Evolutionary conservation across 2,888 invertebrate genomes (phyloP).

Genomic region (Cylloceria caligata): DNA sequence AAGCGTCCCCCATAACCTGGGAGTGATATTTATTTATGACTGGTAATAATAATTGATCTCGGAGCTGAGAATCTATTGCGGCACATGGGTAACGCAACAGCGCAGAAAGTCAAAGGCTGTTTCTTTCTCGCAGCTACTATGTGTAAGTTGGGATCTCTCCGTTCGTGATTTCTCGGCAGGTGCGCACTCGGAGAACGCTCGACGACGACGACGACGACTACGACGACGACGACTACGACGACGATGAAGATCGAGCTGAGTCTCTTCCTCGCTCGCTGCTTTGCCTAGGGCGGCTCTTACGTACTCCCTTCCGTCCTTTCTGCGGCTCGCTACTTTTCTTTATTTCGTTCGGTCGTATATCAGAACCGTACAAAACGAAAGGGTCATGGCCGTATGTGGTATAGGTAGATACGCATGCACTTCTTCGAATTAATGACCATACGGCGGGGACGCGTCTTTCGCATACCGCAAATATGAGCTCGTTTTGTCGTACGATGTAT

Average conservation of each 20-base stretch:
- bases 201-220: constrained; percentile 44
- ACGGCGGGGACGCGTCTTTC: background rate
- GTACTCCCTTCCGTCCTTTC: constrained; percentile 19
- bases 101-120: constrained; percentile 36
- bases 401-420: background rate
- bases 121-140: constrained; percentile 31
- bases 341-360: constrained; percentile 78
- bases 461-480: constrained; percentile 3
- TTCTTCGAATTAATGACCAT: constrained; percentile 40
- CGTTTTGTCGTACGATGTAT: background rate
- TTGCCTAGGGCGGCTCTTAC: constrained; percentile 58
- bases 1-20: constrained; percentile 65
- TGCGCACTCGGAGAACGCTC: constrained; percentile 50
- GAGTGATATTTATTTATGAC: constrained; percentile 79
- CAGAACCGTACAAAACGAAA: constrained; percentile 76
- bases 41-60: constrained; percentile 80
- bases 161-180: constrained; percentile 51
- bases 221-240: constrained; percentile 37
- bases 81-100: constrained; percentile 12
- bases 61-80: constrained; percentile 71
- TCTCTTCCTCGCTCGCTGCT: constrained; percentile 44
- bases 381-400: constrained; percentile 69
- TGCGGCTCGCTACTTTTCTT: constrained; percentile 76
- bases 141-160: constrained; percentile 25
- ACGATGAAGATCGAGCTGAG: constrained; percentile 43